A percentile compares a stretch with the other conserved stretches of the same genome.
These are phyloP conservation scores for Crotalus helleri DNA, from an alignment of 2,113 vertebrate species.

Conservation along the genomic window DNA sequence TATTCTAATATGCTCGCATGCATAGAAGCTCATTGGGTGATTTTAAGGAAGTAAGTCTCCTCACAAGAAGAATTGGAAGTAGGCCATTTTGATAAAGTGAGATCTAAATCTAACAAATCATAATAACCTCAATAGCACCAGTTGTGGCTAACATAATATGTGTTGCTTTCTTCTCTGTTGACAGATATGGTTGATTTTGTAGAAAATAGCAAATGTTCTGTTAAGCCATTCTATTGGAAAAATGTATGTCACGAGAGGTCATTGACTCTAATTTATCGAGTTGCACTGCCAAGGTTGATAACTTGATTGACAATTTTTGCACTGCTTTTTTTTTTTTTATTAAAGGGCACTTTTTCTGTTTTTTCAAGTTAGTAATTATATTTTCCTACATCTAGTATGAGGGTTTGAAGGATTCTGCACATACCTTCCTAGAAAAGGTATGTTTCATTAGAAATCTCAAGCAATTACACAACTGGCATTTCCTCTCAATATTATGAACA, in stretches of 20 bases:
- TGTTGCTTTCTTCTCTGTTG: background rate
- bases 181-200: background rate
- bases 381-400: constrained; percentile 46
- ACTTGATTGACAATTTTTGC: constrained; percentile 25
- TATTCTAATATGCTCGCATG: background rate
- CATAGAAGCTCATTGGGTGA: background rate
- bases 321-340: constrained; percentile 30
- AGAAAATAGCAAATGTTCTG: background rate
- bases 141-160: background rate
- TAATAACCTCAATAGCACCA: background rate
- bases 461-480: constrained; percentile 32
- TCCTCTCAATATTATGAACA: background rate
- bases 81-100: background rate
- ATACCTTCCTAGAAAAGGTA: constrained; percentile 36
- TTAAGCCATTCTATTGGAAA: constrained; percentile 5
- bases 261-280: background rate
- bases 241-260: background rate
- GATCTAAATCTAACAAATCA: background rate
- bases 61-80: background rate
- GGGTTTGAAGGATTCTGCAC: constrained; percentile 29
- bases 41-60: background rate
- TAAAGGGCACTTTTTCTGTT: constrained; percentile 46
- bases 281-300: background rate
- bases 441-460: constrained; percentile 43
- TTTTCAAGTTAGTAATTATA: constrained; percentile 45